Base-by-base conservation (phyloP, 2,797 vertebrate species). In the Anabas testudineus region DNA sequence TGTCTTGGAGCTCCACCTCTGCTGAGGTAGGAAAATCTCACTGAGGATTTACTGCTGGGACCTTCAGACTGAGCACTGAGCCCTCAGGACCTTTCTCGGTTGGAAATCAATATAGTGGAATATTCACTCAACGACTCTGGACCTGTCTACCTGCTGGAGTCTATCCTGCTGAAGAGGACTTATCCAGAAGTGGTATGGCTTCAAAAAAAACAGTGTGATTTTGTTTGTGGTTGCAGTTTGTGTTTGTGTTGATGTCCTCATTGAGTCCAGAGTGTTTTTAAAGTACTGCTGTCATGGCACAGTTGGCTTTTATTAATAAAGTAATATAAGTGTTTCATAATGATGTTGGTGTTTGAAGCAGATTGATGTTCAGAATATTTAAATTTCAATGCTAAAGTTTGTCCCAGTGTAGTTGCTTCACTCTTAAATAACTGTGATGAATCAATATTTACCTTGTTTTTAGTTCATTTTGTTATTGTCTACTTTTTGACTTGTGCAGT, bases 1-100 rank as follows among this genome's bases (percentile, higher is more conserved):
- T 53, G 37, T 67, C 67, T 76, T 54, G 48, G 67, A 84, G 80
- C 75, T 87, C 74, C 83, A 82, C 84, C 86, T 87, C 64, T 80
- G 83, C 79, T 85, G 58, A 76, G 77, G 74, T 64, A 73, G 71
- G 62, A 84, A 83, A 78, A 91, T 87, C 88, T 82, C 67, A 80
- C 59, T 28, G 71, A 63, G 82, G 82, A 89, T 89, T 90, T 87
- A 64, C 74, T 37, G 55, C n/a, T 65, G 30, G 74, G 67, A 87
- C 62, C 72, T 81, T 81, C 76, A 82, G 58, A 67, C 54, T 67
- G 52, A 68, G 55, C 47, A 10, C 47, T 64, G 59, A 76, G 56
- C 46, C 46, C 30, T 54, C 19, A 1, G 64, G 55, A 72, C 43
- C 54, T 46, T 69, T 71, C 47, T 78, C 19, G 19, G 52, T 62